Evolutionary conservation across 1,140 invertebrate genomes (phyloP).

Genomic region (Drosophila littoralis): DNA sequence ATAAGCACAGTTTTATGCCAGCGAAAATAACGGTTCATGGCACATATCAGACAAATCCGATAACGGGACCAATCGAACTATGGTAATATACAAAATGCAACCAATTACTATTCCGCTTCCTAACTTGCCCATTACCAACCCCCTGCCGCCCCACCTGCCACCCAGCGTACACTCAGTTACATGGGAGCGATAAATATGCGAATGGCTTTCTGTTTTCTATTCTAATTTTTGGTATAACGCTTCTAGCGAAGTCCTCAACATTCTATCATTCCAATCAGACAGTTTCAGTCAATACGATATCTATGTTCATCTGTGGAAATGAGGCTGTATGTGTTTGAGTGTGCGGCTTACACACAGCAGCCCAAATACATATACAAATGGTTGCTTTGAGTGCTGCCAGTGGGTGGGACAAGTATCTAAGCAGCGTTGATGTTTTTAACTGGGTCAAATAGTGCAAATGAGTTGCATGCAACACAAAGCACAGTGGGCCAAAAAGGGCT

Average conservation of each 20-base stretch:
- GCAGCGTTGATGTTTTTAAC: constrained; percentile 47
- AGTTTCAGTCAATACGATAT: not conserved
- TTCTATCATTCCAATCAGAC: not conserved
- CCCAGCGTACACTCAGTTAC: not conserved
- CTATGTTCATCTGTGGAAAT: not conserved
- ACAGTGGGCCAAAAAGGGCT: constrained; percentile 40
- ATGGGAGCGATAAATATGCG: not conserved
- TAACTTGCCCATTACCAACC: not conserved
- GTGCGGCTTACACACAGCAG: not conserved
- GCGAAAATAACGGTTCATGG: constrained; percentile 83
- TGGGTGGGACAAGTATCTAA: constrained; percentile 20
- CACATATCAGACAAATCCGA: constrained; percentile 82
- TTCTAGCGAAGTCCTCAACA: not conserved
- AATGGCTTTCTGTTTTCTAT: too few species aligned
- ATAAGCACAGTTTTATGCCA: constrained; percentile 83
- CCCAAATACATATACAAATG: not conserved
- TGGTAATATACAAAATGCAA: constrained; percentile 71
- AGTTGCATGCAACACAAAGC: constrained; percentile 36
- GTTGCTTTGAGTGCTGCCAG: constrained; percentile 12
- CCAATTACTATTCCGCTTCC: not conserved
- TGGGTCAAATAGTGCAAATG: constrained; percentile 71
- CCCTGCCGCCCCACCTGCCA: not conserved
- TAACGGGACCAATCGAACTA: constrained; percentile 83
- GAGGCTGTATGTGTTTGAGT: not conserved
- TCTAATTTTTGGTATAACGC: too few species aligned